Evolutionary conservation across 2,888 invertebrate species (phyloP).

Genomic region (Beris chalybata): DNA sequence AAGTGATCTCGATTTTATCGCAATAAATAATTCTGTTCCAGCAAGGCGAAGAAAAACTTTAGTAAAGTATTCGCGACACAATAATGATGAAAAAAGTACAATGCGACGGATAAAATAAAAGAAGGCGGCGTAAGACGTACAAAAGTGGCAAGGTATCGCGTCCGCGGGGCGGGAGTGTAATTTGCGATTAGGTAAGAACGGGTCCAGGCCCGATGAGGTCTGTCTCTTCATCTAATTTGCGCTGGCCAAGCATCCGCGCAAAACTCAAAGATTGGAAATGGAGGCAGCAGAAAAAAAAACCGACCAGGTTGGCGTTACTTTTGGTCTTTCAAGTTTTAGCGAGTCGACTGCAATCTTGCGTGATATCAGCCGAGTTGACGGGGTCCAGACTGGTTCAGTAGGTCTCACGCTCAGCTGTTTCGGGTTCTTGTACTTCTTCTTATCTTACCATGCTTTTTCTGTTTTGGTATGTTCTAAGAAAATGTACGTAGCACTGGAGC

Average conservation of each 20-base stretch:
- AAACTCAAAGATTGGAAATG: too few species aligned
- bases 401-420: conserved; percentile 36
- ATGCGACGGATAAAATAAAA: conserved; percentile 19
- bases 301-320: conserved; percentile 34
- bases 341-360: conserved; percentile 28
- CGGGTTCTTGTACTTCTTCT: conserved; percentile 32
- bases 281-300: neutral
- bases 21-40: conserved; percentile 31
- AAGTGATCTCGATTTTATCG: conserved; percentile 33
- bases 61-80: conserved; percentile 16
- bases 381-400: conserved; percentile 36
- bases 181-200: conserved; percentile 34
- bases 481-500: conserved; percentile 34
- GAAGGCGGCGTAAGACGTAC: conserved; percentile 24
- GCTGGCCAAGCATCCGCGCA: neutral
- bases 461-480: conserved; percentile 24
- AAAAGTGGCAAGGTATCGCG: conserved; percentile 21
- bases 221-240: conserved; percentile 25
- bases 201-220: conserved; percentile 31
- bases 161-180: conserved; percentile 31
- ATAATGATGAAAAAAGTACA: conserved; percentile 15
- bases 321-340: conserved; percentile 30
- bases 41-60: conserved; percentile 16
- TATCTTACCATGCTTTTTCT: conserved; percentile 16
- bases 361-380: conserved; percentile 23